Percentiles rank a stretch among this genome's conserved stretches.
Conservation (phyloP, 2,888 invertebrate genomes). For the Lasioglossum vierecki region DNA sequence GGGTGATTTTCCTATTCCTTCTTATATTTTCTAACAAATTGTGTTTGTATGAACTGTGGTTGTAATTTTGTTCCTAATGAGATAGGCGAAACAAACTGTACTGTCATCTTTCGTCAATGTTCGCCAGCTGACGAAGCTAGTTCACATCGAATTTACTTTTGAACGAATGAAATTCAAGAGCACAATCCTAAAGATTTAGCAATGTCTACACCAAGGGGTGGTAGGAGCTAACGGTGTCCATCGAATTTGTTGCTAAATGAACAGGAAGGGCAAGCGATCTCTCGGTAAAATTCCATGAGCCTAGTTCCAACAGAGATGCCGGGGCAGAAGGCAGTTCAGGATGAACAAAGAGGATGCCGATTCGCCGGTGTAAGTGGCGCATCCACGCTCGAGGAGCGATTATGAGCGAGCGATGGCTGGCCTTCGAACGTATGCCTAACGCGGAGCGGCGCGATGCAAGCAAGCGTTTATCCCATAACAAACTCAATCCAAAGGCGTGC, state of each 20-base stretch:
- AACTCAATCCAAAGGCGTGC: constrained; percentile 76
- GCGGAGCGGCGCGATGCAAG: constrained; percentile 57
- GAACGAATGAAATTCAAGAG: background rate
- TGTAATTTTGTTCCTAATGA: too few relatives aligned
- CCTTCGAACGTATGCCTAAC: constrained; percentile 60
- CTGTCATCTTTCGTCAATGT: too few relatives aligned
- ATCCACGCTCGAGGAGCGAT: constrained; percentile 65
- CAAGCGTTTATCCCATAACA: constrained; percentile 77
- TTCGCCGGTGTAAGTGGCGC: constrained; percentile 70
- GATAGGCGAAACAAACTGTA: background rate
- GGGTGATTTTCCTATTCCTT: background rate
- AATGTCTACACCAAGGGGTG: background rate
- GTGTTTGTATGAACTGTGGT: too few relatives aligned
- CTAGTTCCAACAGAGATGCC: background rate
- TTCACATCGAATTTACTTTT: background rate
- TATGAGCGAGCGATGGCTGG: constrained; percentile 61
- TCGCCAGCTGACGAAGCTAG: too few relatives aligned
- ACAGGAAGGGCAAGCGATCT: background rate
- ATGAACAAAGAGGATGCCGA: constrained; percentile 59
- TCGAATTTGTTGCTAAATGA: too few relatives aligned
- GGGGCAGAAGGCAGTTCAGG: background rate
- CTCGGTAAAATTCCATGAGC: background rate
- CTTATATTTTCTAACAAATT: too few relatives aligned
- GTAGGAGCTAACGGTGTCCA: background rate
- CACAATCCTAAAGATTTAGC: background rate